Conservation (phyloP, 2,888 invertebrate genomes). For the Anthophora plumipes region DNA sequence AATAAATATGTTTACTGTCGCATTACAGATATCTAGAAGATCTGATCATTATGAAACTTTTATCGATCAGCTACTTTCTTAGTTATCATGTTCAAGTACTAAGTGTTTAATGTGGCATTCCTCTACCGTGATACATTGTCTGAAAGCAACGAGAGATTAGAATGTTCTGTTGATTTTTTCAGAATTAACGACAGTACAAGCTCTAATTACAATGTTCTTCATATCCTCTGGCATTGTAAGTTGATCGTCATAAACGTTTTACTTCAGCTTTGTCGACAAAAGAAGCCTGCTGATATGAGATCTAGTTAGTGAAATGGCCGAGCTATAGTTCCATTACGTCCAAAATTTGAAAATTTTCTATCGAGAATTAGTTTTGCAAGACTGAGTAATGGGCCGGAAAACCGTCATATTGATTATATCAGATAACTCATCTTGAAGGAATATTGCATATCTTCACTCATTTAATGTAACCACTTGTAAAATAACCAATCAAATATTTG, state of each 20-base stretch:
- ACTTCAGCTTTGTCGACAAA: not conserved
- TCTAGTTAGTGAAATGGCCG: not conserved
- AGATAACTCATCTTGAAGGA: not conserved
- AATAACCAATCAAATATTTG: conserved; percentile 8
- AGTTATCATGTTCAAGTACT: no score
- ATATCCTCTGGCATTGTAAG: not conserved
- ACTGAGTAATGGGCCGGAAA: not conserved
- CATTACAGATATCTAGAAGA: no score
- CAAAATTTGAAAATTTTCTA: not conserved
- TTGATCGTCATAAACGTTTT: not conserved
- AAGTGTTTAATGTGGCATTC: not conserved
- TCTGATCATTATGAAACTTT: no score
- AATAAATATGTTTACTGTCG: no score
- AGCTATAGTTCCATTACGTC: not conserved
- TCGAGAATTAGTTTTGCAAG: not conserved
- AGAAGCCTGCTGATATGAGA: not conserved
- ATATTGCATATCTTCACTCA: not conserved
- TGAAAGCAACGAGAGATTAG: not conserved
- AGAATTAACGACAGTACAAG: not conserved
- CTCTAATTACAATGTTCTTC: not conserved
- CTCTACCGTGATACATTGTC: not conserved
- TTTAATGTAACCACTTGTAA: not conserved
- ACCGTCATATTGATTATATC: not conserved
- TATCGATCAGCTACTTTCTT: no score
- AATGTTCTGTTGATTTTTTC: not conserved